Percentiles rank a stretch among this genome's conserved stretches.
These are phyloP conservation scores for Acestrorhynchus altus DNA, from an alignment of 2,797 vertebrate species.

Conservation along the genomic window DNA sequence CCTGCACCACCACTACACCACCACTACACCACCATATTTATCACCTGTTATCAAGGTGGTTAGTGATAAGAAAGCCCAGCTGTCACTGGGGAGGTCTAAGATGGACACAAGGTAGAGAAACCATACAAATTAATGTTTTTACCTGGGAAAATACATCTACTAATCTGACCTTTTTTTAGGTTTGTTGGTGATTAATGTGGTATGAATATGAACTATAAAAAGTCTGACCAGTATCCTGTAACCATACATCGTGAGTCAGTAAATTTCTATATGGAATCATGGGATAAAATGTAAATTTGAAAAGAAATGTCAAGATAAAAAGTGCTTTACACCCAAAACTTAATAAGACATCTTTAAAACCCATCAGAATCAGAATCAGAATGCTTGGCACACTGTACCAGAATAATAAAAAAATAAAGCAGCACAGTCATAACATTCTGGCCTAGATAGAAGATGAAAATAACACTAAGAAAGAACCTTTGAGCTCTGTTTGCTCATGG, in stretches of 20 bases:
- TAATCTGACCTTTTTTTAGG: neutral
- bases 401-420: neutral
- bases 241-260: neutral
- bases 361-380: too few relatives aligned
- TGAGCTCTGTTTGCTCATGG: slow-evolving; percentile 62
- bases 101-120: neutral
- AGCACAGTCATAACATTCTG: neutral
- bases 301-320: neutral
- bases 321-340: neutral
- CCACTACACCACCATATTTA: too few relatives aligned
- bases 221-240: neutral
- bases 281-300: too few relatives aligned
- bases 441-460: neutral
- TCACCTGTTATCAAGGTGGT: slow-evolving; percentile 63
- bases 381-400: neutral
- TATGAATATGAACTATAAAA: neutral
- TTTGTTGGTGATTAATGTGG: neutral
- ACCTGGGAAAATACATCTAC: neutral
- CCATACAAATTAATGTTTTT: neutral
- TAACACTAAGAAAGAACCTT: slow-evolving; percentile 73
- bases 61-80: slow-evolving; percentile 36
- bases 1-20: neutral
- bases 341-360: neutral
- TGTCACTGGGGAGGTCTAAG: slow-evolving; percentile 12
- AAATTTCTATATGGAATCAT: too few relatives aligned